Percentiles rank a stretch among this genome's conserved stretches.
Evolutionary conservation across 2,797 vertebrate genomes (phyloP).

Genomic region (Balearica regulorum): DNA sequence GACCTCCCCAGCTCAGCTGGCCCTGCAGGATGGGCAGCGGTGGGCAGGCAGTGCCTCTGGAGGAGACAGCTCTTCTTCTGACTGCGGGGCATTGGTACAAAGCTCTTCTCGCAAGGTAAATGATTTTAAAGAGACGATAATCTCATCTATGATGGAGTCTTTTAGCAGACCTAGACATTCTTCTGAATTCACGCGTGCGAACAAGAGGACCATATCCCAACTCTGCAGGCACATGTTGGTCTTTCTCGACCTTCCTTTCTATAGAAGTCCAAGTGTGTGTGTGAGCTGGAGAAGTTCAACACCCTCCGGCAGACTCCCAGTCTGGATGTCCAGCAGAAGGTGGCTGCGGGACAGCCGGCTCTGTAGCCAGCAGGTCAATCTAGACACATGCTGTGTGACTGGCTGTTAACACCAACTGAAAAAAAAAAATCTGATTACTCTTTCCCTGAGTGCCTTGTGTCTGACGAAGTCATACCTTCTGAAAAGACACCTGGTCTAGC

Average conservation of each 20-base stretch:
- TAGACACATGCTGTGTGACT: rapidly evolving
- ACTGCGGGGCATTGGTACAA: background rate
- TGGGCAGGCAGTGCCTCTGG: rapidly evolving
- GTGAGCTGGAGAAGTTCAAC: background rate
- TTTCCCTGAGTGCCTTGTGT: background rate
- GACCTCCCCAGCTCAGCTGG: rapidly evolving
- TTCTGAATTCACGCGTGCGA: background rate
- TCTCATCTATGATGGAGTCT: background rate
- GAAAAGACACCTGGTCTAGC: background rate
- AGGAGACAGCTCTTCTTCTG: background rate
- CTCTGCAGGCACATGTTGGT: rapidly evolving
- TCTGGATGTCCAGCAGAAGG: background rate
- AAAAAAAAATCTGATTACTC: background rate
- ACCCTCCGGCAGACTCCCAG: background rate
- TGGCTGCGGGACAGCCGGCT: background rate
- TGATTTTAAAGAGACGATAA: background rate
- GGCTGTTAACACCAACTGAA: background rate
- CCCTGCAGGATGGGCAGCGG: rapidly evolving
- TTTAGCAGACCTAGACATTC: background rate
- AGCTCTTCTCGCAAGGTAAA: background rate
- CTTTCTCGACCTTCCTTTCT: background rate
- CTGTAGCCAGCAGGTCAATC: background rate
- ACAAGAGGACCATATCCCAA: background rate
- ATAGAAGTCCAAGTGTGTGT: background rate
- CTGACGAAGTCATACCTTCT: background rate